phyloP scores from a whole-genome alignment of 1,140 invertebrate genomes.

The Archivesica marissinica region DNA sequence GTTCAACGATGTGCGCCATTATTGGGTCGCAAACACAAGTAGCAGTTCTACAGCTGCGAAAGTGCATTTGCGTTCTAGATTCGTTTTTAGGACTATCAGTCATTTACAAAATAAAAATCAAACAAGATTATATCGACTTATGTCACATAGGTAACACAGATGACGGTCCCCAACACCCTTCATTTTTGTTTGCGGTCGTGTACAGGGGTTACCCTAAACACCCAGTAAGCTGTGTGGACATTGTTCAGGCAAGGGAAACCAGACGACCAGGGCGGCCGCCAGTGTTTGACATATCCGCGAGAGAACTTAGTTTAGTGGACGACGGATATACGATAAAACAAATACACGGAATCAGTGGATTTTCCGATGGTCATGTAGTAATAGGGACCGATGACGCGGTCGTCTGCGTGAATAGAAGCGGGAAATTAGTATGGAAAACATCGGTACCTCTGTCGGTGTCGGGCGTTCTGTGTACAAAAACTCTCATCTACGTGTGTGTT shows the following conservation, averaged over 20 bases:
- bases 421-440: conserved; percentile 42
- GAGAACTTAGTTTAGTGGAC: conserved; percentile 10
- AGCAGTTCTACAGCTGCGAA: conserved; percentile 24
- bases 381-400: conserved; percentile 32
- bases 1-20: conserved; percentile 41
- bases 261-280: conserved; percentile 31
- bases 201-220: conserved; percentile 32
- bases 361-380: conserved; percentile 34
- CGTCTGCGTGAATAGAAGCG: conserved; percentile 33
- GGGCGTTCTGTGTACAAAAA: conserved; percentile 27
- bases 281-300: background rate
- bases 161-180: conserved; percentile 18
- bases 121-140: conserved; percentile 44
- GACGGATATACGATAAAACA: conserved; percentile 10
- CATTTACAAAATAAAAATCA: conserved; percentile 38
- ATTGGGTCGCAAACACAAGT: conserved; percentile 15
- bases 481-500: conserved; percentile 32
- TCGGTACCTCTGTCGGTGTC: conserved; percentile 8
- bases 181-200: conserved; percentile 27
- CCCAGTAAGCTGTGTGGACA: conserved; percentile 41
- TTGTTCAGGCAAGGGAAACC: conserved; percentile 36
- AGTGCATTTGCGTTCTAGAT: conserved; percentile 42
- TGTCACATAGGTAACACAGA: conserved; percentile 18
- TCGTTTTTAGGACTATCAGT: conserved; percentile 12
- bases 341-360: conserved; percentile 41